Evolutionary conservation across 2,797 vertebrate species (phyloP).

Genomic region (Tachyglossus aculeatus): DNA sequence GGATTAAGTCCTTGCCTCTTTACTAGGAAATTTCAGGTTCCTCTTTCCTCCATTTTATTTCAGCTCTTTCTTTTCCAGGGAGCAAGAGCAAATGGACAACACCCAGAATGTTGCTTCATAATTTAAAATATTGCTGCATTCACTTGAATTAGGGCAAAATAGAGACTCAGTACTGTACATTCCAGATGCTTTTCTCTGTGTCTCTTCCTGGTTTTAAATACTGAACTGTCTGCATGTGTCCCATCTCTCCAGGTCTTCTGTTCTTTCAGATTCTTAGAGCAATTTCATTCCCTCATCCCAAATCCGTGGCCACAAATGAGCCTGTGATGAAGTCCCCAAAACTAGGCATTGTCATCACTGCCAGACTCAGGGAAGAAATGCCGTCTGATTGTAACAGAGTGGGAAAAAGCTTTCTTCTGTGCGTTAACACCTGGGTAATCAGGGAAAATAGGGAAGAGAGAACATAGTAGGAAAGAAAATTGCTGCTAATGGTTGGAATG

Average conservation of each 20-base stretch:
- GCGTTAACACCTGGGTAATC: fast-evolving
- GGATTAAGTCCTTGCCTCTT: too few species aligned
- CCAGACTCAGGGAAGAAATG: not conserved
- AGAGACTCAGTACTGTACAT: not conserved
- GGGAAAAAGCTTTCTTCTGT: not conserved
- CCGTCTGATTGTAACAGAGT: not conserved
- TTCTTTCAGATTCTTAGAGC: not conserved
- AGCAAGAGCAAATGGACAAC: too few species aligned
- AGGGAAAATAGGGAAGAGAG: not conserved
- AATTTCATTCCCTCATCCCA: too few species aligned
- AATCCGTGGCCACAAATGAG: not conserved
- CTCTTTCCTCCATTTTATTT: too few species aligned
- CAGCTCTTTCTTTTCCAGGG: too few species aligned
- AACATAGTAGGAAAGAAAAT: fast-evolving
- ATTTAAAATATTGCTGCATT: not conserved
- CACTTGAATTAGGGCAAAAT: not conserved
- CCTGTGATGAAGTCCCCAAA: not conserved
- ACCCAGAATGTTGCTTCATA: not conserved
- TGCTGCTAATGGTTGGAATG: not conserved
- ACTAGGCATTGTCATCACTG: not conserved
- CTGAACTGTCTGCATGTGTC: not conserved
- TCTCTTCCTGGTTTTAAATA: not conserved
- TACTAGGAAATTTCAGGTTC: too few species aligned
- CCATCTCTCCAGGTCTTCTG: not conserved
- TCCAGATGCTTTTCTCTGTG: not conserved